Evolutionary conservation across 2,113 vertebrate genomes (phyloP).

Genomic region (Ranitomeya variabilis): DNA sequence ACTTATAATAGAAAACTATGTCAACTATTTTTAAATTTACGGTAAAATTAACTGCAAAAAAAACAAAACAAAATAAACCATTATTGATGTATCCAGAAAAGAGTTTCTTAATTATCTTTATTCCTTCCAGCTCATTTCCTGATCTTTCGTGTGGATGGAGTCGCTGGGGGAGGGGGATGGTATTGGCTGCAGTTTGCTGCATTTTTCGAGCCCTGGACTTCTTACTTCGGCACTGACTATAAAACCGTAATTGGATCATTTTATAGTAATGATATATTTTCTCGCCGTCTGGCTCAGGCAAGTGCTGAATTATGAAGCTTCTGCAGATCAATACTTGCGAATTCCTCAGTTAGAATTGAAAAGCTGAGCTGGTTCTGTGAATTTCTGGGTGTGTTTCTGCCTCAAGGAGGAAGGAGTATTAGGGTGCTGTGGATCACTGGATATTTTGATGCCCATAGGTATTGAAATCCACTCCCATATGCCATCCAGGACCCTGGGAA

Average conservation of each 20-base stretch:
- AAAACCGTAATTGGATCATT: slow-evolving; percentile 36
- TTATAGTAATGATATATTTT: slow-evolving; percentile 40
- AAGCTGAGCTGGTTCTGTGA: neutral
- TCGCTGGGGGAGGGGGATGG: neutral
- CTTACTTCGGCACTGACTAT: neutral
- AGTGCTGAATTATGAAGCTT: slow-evolving; percentile 24
- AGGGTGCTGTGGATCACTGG: neutral
- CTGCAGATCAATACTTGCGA: slow-evolving; percentile 39
- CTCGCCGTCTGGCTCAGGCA: slow-evolving; percentile 2
- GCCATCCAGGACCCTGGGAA: too few species aligned
- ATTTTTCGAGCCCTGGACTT: neutral
- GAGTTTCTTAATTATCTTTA: neutral
- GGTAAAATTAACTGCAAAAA: too few species aligned
- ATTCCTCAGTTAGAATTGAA: neutral
- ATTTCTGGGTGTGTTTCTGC: neutral
- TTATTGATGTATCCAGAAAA: too few species aligned
- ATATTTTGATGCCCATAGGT: neutral
- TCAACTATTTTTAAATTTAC: too few species aligned
- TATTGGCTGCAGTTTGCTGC: neutral
- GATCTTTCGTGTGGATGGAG: neutral
- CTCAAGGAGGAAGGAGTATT: neutral
- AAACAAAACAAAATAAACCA: too few species aligned
- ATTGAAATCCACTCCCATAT: too few species aligned
- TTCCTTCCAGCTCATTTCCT: neutral
- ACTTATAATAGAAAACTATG: neutral